Percentiles rank a stretch among this genome's conserved stretches.
phyloP scores from a whole-genome alignment of 2,113 vertebrate genomes.

The Oenanthe oenanthe region DNA sequence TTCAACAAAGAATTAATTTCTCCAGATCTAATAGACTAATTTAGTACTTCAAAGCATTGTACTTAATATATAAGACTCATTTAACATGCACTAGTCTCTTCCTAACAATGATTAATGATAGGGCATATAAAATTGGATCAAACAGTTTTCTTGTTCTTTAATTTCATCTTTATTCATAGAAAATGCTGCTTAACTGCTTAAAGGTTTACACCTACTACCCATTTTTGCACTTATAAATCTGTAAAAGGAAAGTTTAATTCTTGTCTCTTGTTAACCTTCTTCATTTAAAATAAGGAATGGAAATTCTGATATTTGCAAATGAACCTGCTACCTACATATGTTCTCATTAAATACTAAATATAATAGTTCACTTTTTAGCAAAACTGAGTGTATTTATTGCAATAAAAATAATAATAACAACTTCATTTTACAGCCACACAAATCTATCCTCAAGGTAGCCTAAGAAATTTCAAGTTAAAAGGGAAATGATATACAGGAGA shows the following conservation, averaged over 20 bases:
- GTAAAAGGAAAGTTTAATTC: neutral
- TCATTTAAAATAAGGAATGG: neutral
- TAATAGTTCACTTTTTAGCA: neutral
- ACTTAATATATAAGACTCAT: slow-evolving; percentile 39
- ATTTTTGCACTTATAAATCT: slow-evolving; percentile 31
- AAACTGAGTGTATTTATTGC: neutral
- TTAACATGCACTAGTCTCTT: neutral
- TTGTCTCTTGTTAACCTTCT: neutral
- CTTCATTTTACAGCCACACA: neutral
- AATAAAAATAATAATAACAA: neutral
- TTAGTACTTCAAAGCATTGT: slow-evolving; percentile 37
- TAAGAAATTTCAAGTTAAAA: neutral
- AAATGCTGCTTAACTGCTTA: slow-evolving; percentile 27
- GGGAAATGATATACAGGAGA: neutral
- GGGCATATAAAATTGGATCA: slow-evolving; percentile 29
- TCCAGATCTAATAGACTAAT: slow-evolving; percentile 27
- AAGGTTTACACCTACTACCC: neutral
- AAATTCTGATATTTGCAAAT: slow-evolving; percentile 11
- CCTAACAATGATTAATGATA: slow-evolving; percentile 53
- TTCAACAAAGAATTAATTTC: slow-evolving; percentile 23
- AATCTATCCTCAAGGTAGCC: neutral
- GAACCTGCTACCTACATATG: neutral
- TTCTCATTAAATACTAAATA: neutral
- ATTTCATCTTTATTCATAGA: slow-evolving; percentile 49
- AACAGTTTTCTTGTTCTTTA: slow-evolving; percentile 37